Conservation (phyloP, 2,888 invertebrate genomes). For the Plagodis pulveraria region DNA sequence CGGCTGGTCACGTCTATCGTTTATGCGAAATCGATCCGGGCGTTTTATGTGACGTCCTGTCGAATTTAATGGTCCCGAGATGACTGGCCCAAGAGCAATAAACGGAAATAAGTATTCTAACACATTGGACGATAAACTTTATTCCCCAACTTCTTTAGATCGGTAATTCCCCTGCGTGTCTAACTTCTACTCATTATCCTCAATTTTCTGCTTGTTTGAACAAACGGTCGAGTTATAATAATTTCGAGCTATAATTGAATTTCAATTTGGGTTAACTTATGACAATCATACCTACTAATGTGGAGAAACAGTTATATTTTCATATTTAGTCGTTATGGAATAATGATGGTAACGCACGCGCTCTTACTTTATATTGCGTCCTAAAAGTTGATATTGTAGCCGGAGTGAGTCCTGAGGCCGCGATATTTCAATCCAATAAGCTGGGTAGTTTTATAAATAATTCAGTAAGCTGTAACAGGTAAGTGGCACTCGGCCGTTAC, state of each 20-base stretch:
- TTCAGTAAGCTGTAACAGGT: conserved; percentile 81
- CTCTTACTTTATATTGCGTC: conserved; percentile 30
- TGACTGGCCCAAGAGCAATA: conserved; percentile 79
- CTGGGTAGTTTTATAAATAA: conserved; percentile 80
- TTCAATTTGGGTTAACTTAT: conserved; percentile 41
- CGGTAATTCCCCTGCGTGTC: conserved; percentile 21
- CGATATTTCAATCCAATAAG: conserved; percentile 80
- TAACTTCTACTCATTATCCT: conserved; percentile 20
- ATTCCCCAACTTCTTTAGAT: conserved; percentile 60
- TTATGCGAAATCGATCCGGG: conserved; percentile 82
- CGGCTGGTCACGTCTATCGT: conserved; percentile 78
- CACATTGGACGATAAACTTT: conserved; percentile 77
- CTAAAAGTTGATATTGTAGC: conserved; percentile 56
- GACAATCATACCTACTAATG: conserved; percentile 21
- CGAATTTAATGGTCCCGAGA: conserved; percentile 79
- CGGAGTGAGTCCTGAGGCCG: conserved; percentile 52
- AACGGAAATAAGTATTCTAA: conserved; percentile 79
- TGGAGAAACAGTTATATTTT: conserved; percentile 35
- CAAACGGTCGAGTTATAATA: conserved; percentile 30
- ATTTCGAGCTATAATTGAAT: conserved; percentile 46
- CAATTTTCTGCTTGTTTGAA: conserved; percentile 20
- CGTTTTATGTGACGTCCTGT: conserved; percentile 81
- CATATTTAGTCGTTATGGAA: conserved; percentile 30
- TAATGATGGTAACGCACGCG: conserved; percentile 24
- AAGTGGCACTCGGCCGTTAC: conserved; percentile 78